phyloP scores from a whole-genome alignment of 2,888 invertebrate species.

The Plagiodera versicolora region DNA sequence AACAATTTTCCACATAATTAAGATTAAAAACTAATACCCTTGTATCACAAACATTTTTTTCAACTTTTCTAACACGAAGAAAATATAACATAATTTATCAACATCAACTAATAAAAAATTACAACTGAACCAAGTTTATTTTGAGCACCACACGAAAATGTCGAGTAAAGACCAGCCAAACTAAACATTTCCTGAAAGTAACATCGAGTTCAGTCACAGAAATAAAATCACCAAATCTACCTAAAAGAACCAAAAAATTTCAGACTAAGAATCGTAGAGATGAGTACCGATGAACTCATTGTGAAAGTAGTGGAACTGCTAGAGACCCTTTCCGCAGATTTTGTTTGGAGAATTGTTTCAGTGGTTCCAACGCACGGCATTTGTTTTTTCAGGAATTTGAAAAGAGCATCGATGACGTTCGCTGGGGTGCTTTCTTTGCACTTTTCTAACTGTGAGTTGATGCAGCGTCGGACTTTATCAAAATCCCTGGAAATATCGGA shows the following conservation, averaged over 20 bases:
- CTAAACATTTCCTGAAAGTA: neutral
- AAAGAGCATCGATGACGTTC: slow-evolving; percentile 76
- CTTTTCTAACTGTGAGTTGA: slow-evolving; percentile 64
- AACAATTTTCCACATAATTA: neutral
- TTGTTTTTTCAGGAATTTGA: slow-evolving; percentile 69
- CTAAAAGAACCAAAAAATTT: neutral
- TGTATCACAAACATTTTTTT: neutral
- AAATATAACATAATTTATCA: neutral
- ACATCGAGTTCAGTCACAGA: neutral
- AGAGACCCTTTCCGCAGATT: neutral
- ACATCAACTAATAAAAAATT: neutral
- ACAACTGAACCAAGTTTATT: too few species aligned
- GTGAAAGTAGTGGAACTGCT: neutral
- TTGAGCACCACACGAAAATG: neutral
- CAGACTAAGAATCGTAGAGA: neutral
- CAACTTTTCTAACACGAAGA: neutral
- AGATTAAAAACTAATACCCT: neutral
- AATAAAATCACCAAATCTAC: neutral
- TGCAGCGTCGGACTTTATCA: slow-evolving; percentile 60
- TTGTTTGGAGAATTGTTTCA: too few species aligned
- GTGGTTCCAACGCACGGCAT: slow-evolving; percentile 60
- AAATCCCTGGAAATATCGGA: slow-evolving; percentile 57
- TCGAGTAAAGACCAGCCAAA: neutral
- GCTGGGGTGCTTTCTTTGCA: slow-evolving; percentile 77
- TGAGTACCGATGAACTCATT: neutral